phyloP scores from a whole-genome alignment of 1,140 invertebrate species.

The Ephestia elutella region DNA sequence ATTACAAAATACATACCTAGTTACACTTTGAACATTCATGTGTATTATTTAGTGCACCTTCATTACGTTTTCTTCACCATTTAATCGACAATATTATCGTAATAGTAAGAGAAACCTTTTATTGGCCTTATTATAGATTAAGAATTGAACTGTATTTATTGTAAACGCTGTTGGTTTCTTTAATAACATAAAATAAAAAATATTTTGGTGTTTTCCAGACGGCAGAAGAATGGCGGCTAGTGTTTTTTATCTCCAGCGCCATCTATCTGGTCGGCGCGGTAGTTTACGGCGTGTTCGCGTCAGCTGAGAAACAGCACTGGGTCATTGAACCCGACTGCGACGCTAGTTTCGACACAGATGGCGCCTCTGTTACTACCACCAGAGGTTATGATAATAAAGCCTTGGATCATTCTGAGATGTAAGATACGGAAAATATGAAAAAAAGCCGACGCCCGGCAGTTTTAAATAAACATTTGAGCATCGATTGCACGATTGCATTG shows the following conservation, averaged over 20 bases:
- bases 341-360: constrained; percentile 57
- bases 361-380: constrained; percentile 50
- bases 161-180: no score
- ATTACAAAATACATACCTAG: no score
- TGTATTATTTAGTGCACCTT: no score
- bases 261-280: constrained; percentile 86
- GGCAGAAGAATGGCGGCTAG: constrained; percentile 84
- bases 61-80: no score
- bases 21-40: no score
- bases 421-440: neutral
- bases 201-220: constrained; percentile 73
- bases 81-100: no score
- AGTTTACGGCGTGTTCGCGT: constrained; percentile 86
- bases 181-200: constrained; percentile 15
- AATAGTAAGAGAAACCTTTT: no score
- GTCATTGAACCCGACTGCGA: constrained; percentile 71
- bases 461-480: no score
- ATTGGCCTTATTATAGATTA: no score
- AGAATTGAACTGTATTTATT: no score
- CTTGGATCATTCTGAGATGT: constrained; percentile 54
- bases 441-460: no score
- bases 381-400: constrained; percentile 61
- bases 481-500: no score
- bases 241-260: constrained; percentile 87
- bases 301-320: constrained; percentile 87